These are phyloP conservation scores for Elmis aenea DNA, from an alignment of 2,888 invertebrate genomes.

Conservation along the genomic window DNA sequence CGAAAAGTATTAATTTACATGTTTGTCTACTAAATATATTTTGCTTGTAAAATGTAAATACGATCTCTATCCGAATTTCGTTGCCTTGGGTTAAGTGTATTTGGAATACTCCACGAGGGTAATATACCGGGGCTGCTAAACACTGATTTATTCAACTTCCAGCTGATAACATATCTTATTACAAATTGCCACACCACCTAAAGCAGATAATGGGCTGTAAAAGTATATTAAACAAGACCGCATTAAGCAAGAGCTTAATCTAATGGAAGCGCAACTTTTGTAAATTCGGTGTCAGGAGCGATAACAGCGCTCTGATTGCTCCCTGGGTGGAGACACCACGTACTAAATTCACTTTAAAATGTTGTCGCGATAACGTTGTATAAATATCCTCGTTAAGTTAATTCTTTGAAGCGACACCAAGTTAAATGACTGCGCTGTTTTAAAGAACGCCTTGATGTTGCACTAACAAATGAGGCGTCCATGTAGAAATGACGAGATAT, in stretches of 20 bases:
- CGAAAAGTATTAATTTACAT: no score
- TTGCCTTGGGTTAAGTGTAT: no score
- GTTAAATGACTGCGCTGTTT: constrained; percentile 25
- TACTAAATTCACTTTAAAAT: constrained; percentile 43
- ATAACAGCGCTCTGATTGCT: constrained; percentile 39
- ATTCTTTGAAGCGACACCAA: constrained; percentile 35
- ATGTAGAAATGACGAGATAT: constrained; percentile 22
- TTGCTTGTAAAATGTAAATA: no score
- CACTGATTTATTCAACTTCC: no score
- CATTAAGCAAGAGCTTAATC: constrained; percentile 38
- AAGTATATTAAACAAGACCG: constrained; percentile 38
- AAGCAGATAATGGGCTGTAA: constrained; percentile 35
- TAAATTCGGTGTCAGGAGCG: constrained; percentile 38
- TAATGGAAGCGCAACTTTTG: constrained; percentile 38
- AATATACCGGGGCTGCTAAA: no score
- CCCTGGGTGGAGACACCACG: constrained; percentile 35
- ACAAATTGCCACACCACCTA: constrained; percentile 28
- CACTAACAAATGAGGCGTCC: constrained; percentile 23
- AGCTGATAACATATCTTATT: no score
- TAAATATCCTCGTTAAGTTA: constrained; percentile 44
- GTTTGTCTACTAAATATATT: no score
- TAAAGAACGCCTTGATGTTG: constrained; percentile 20
- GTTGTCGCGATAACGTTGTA: constrained; percentile 43
- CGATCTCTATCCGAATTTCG: no score
- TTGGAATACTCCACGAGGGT: no score